These are phyloP conservation scores for Dolichallabes microphthalmus DNA, from an alignment of 2,113 vertebrate genomes.

Conservation along the genomic window DNA sequence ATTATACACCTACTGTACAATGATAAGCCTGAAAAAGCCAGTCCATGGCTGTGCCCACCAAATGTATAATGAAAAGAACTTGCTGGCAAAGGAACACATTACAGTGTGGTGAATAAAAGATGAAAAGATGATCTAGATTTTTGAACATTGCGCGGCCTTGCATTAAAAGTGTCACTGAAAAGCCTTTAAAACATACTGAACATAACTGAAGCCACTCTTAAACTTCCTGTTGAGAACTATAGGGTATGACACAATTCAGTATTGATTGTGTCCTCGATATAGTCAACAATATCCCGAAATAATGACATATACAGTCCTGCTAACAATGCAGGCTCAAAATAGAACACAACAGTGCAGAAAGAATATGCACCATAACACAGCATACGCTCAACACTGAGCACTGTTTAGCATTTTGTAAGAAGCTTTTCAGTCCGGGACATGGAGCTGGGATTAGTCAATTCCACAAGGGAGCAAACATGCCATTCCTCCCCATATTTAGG, in stretches of 20 bases:
- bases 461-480: slow-evolving; percentile 45
- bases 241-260: not conserved
- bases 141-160: slow-evolving; percentile 42
- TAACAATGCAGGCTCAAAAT: slow-evolving; percentile 50
- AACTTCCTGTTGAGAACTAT: not conserved
- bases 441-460: slow-evolving; percentile 48
- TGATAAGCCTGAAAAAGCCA: slow-evolving; percentile 59
- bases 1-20: slow-evolving; percentile 57
- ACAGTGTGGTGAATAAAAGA: slow-evolving; percentile 64
- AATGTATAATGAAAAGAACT: slow-evolving; percentile 68
- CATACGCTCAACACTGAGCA: slow-evolving; percentile 35
- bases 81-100: slow-evolving; percentile 64
- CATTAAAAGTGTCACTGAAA: slow-evolving; percentile 11
- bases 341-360: slow-evolving; percentile 42
- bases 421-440: slow-evolving; percentile 47
- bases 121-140: slow-evolving; percentile 69
- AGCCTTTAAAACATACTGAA: slow-evolving; percentile 5
- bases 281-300: slow-evolving; percentile 23
- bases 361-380: slow-evolving; percentile 29
- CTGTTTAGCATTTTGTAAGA: slow-evolving; percentile 52
- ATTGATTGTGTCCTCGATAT: not conserved
- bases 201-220: slow-evolving; percentile 9
- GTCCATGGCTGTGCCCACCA: slow-evolving; percentile 61
- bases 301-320: slow-evolving; percentile 23
- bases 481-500: slow-evolving; percentile 48